Base-by-base conservation (phyloP, 92 coral and sea anemone species). In the Zoanthus sociatus region DNA sequence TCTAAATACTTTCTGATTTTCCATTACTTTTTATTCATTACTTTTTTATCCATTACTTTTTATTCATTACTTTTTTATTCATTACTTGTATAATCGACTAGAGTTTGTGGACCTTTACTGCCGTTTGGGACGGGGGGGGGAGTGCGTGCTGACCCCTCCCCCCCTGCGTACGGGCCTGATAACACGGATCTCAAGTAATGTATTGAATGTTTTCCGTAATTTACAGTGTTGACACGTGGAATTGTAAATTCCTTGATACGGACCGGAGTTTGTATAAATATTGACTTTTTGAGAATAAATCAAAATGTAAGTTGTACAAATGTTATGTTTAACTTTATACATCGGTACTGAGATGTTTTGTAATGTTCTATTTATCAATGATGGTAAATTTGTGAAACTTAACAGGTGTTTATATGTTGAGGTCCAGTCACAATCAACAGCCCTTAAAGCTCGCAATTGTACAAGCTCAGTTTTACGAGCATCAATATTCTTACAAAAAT, bases 401-500 rank as follows among this genome's bases (percentile, higher is more conserved):
- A 83, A 73, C 76, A 83, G 87, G 21, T 44, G 53, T 54, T 44
- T 32, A 66, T 83, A 83, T 42, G 61, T 68, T 37, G 87, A 83
- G 69, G 75, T 47, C 44, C 78, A 74, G 55, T 48, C 73, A 26
- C 66, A 61, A 56, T 72, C 60, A 3, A 86, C 69, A 31, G 83
- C 83, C 69, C 71, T 51, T 50, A 50, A 4, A 51, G 72, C 89
- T 9, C 53, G 5, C 26, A 26, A 26, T 26, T 26, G 26, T 26
- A 26, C 26, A 26, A 26, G 26, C 26, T 26, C 26, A 26, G 26
- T 26, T 26, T 26, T 26, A 26, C 26, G 26, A 26, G 26, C 26
- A 26, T 26, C 26, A 26, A 26, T 26, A 26, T 26, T 26, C 26
- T 26, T 26, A 26, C 0, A 26, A 26, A 26, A 26, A 26, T 26